Conservation (phyloP, 1,140 invertebrate species). For the Ephestia elutella region DNA sequence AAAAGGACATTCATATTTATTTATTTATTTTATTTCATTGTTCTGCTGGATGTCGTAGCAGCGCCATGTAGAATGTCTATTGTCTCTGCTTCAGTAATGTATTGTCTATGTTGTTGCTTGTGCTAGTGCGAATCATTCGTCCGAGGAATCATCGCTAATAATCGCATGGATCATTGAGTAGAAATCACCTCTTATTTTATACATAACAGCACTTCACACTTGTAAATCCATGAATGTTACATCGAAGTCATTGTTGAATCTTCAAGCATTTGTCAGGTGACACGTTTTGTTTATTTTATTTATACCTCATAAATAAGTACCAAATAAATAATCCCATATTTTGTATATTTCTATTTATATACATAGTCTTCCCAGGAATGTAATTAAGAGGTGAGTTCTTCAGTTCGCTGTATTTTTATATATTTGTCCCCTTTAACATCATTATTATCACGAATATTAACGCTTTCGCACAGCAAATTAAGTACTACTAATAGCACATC, state of each 20-base stretch:
- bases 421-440: constrained; percentile 7
- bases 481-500: not conserved
- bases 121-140: constrained; percentile 32
- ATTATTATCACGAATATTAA: constrained; percentile 19
- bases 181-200: constrained; percentile 53
- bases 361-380: constrained; percentile 27
- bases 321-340: constrained; percentile 18
- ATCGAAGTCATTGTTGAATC: constrained; percentile 54
- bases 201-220: constrained; percentile 51
- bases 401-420: constrained; percentile 11
- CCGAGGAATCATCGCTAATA: constrained; percentile 31
- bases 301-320: constrained; percentile 20
- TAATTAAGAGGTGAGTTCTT: constrained; percentile 65
- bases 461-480: constrained; percentile 14
- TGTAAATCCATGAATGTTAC: constrained; percentile 51
- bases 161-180: constrained; percentile 53
- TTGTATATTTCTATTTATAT: constrained; percentile 19
- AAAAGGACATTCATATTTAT: no score
- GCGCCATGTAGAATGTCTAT: no score
- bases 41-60: not conserved
- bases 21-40: no score
- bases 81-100: not conserved
- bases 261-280: constrained; percentile 68
- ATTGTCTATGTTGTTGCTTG: constrained; percentile 41
- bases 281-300: constrained; percentile 33